phyloP scores from a whole-genome alignment of 2,888 invertebrate species.

The Microctonus brassicae region DNA sequence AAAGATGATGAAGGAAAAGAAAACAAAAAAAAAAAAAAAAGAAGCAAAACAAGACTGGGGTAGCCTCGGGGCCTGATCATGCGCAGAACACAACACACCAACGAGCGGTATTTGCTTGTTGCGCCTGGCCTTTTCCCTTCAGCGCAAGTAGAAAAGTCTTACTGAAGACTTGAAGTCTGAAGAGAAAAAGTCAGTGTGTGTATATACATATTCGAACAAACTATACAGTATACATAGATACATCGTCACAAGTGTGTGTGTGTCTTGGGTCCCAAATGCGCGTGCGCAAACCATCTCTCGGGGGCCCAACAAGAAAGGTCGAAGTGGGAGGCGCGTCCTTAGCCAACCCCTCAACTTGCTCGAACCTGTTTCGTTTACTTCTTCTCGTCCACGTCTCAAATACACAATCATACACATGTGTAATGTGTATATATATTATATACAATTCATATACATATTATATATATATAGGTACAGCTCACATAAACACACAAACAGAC shows the following conservation, averaged over 20 bases:
- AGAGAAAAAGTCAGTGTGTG: conserved; percentile 43
- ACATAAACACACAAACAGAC: too few relatives aligned
- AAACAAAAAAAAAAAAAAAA: conserved; percentile 12
- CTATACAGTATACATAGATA: not conserved
- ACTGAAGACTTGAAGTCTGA: conserved; percentile 41
- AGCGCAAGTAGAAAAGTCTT: conserved; percentile 41
- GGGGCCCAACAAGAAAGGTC: not conserved
- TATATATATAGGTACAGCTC: too few relatives aligned
- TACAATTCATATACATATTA: not conserved
- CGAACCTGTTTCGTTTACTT: conserved; percentile 44
- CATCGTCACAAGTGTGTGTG: conserved; percentile 3
- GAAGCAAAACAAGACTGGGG: conserved; percentile 38
- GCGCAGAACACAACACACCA: conserved; percentile 44
- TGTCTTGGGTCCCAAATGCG: conserved; percentile 9
- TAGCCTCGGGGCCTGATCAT: conserved; percentile 44
- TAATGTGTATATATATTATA: too few relatives aligned
- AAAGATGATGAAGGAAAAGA: conserved; percentile 18
- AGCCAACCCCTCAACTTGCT: conserved; percentile 45
- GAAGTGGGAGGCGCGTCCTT: conserved; percentile 41
- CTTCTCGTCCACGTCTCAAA: conserved; percentile 22
- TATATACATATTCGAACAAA: too few relatives aligned
- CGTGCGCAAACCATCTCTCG: conserved; percentile 17
- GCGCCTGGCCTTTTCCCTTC: conserved; percentile 56
- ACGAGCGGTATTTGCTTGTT: conserved; percentile 58
- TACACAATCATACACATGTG: too few relatives aligned